Conservation (phyloP, 2,888 invertebrate genomes). For the Drosophila pegasa region DNA sequence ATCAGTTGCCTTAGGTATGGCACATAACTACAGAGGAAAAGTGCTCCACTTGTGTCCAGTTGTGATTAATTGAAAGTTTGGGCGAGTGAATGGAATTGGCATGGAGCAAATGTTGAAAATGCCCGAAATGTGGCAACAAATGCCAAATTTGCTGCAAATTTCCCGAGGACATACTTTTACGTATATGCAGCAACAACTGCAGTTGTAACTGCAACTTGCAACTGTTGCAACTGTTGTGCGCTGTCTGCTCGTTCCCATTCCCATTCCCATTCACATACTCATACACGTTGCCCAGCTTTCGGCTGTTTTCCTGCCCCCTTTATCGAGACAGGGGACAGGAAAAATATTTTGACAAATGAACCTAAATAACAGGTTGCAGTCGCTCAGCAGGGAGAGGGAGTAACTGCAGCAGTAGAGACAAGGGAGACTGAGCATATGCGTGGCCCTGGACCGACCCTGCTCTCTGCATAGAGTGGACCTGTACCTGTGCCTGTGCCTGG, state of each 20-base stretch:
- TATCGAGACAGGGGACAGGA: constrained; percentile 71
- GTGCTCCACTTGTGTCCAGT: constrained; percentile 63
- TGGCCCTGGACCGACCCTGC: constrained; percentile 44
- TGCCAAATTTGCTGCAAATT: constrained; percentile 46
- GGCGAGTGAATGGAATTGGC: constrained; percentile 68
- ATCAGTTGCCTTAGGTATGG: constrained; percentile 16
- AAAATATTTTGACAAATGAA: constrained; percentile 86
- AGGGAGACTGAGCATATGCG: constrained; percentile 46
- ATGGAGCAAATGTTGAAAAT: constrained; percentile 57
- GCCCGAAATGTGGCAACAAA: constrained; percentile 53
- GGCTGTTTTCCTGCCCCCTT: constrained; percentile 61
- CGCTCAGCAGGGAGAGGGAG: constrained; percentile 56
- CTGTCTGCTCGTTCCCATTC: constrained; percentile 25
- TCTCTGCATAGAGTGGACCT: constrained; percentile 23
- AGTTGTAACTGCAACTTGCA: constrained; percentile 47
- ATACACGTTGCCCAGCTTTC: constrained; percentile 33
- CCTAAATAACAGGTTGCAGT: constrained; percentile 85
- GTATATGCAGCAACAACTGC: constrained; percentile 32
- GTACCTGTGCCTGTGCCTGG: constrained; percentile 42
- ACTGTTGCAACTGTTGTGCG: constrained; percentile 44
- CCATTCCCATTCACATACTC: constrained; percentile 30
- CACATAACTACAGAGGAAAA: neutral
- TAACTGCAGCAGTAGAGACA: constrained; percentile 18
- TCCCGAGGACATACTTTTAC: constrained; percentile 65
- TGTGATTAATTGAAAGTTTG: constrained; percentile 74